A percentile compares a stretch with the other conserved stretches of the same genome.
These are phyloP conservation scores for Therioaphis trifolii DNA, from an alignment of 2,888 invertebrate genomes.

Conservation along the genomic window DNA sequence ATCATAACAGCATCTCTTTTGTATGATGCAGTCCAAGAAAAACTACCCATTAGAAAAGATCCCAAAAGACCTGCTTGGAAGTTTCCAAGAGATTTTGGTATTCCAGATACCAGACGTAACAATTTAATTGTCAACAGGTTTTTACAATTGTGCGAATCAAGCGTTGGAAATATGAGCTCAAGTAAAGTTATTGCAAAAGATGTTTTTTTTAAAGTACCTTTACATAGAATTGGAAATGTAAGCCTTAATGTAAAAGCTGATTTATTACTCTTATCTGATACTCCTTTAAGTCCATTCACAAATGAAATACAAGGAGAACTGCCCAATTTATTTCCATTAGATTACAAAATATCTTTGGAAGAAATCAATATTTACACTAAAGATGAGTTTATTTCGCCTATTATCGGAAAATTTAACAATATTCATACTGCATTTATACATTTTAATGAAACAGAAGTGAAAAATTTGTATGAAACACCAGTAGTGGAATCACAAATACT, in stretches of 20 bases:
- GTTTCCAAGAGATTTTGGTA: slow-evolving; percentile 80
- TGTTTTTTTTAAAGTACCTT: slow-evolving; percentile 64
- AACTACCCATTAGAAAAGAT: slow-evolving; percentile 80
- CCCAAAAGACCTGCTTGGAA: slow-evolving; percentile 77
- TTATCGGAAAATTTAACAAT: slow-evolving; percentile 69
- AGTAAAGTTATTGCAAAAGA: slow-evolving; percentile 62
- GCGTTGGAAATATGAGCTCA: slow-evolving; percentile 55
- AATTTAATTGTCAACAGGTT: slow-evolving; percentile 71
- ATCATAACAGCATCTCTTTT: slow-evolving; percentile 69
- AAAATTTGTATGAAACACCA: slow-evolving; percentile 77
- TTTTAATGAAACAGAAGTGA: slow-evolving; percentile 75
- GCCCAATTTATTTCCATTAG: slow-evolving; percentile 81
- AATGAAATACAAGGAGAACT: slow-evolving; percentile 70
- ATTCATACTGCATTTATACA: slow-evolving; percentile 85
- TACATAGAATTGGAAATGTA: slow-evolving; percentile 68
- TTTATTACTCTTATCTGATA: slow-evolving; percentile 75
- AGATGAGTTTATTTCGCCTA: slow-evolving; percentile 72
- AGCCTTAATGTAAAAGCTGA: slow-evolving; percentile 77
- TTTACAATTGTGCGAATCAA: slow-evolving; percentile 73
- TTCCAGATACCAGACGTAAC: slow-evolving; percentile 77
- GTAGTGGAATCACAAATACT: slow-evolving; percentile 77
- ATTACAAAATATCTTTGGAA: slow-evolving; percentile 77
- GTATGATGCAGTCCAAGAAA: slow-evolving; percentile 83
- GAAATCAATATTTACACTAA: slow-evolving; percentile 75
- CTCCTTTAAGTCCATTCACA: slow-evolving; percentile 73